Evolutionary conservation across 2,113 vertebrate genomes (phyloP), one percentile per base, ranked within the genome.

Genomic region (Caranx melampygus): DNA sequence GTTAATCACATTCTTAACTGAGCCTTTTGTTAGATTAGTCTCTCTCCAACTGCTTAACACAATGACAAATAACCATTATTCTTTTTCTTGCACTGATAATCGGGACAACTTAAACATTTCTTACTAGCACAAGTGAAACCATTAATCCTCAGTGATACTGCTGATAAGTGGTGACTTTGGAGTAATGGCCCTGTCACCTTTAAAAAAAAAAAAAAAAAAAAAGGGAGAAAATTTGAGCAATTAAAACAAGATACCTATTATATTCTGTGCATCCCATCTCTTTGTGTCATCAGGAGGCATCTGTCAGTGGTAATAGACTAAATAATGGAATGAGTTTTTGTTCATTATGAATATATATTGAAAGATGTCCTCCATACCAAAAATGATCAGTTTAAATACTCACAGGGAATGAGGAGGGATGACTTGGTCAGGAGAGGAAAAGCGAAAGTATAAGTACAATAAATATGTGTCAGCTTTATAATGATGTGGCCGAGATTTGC

Each of bases 11-110:
- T 94, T 93, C 89, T 93, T 95, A 94, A 95, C 94, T 92, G 73
- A 65, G 82, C 82, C 92, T 91, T 93, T 91, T 92, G 91, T 94
- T 93, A 94, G 95, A 96, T 96, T 96, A 97, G 96, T 97, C 96
- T 95, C 96, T 96, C 95, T 95, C 81, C 66, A 16, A 85, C 86
- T 88, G 95, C 96, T 96, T 96, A 97, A 97, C 95, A 94, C 95
- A 94, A 96, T 99, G 98, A 99, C 97, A 99, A 99, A 99, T 97
- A 98, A 97, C 97, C 96, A 96, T 98, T 97, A 97, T 98, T 98
- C 96, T 97, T 98, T 97, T 96, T 95, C 96, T 95, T 92, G 95
- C 94, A 95, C 97, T 97, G 98, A 99, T 99, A 98, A 99, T 98
- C 96, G 89, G 95, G 96, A 97, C 97, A 99, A 97, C 96, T 98